These are phyloP conservation scores for Yponomeuta plumbellus DNA, from an alignment of 2,888 invertebrate species.

Conservation along the genomic window DNA sequence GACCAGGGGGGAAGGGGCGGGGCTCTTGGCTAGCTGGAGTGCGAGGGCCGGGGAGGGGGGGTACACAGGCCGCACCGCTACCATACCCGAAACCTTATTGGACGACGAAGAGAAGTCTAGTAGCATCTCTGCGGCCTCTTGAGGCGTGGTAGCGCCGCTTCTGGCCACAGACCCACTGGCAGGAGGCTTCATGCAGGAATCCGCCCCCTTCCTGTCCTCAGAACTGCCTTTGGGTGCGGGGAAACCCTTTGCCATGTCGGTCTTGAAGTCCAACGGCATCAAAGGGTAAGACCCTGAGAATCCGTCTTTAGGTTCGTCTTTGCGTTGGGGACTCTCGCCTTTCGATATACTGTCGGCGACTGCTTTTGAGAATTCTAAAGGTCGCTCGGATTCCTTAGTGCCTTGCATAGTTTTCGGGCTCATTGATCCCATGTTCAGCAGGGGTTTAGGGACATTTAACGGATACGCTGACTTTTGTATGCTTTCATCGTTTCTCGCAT, in stretches of 20 bases:
- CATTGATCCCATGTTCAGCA: slow-evolving; percentile 60
- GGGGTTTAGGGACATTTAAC: slow-evolving; percentile 64
- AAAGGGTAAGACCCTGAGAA: slow-evolving; percentile 53
- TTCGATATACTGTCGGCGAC: slow-evolving; percentile 59
- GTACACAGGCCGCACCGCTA: slow-evolving; percentile 75
- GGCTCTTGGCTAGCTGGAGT: slow-evolving; percentile 86
- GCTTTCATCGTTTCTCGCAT: slow-evolving; percentile 49
- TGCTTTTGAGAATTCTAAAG: slow-evolving; percentile 56
- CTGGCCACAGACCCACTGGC: slow-evolving; percentile 60
- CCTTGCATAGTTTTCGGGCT: slow-evolving; percentile 59
- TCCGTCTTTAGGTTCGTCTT: slow-evolving; percentile 59
- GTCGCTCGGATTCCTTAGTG: slow-evolving; percentile 53
- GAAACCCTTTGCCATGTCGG: slow-evolving; percentile 66
- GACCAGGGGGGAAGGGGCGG: slow-evolving; percentile 82
- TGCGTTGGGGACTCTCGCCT: slow-evolving; percentile 55
- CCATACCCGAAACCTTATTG: slow-evolving; percentile 71
- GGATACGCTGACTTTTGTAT: slow-evolving; percentile 65
- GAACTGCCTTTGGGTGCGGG: slow-evolving; percentile 61
- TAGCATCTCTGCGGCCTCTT: slow-evolving; percentile 80
- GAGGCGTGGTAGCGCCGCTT: slow-evolving; percentile 68
- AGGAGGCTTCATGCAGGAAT: slow-evolving; percentile 67
- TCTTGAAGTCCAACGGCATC: slow-evolving; percentile 65
- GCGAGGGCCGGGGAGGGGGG: slow-evolving; percentile 82
- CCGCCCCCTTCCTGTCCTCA: slow-evolving; percentile 67
- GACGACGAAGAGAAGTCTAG: slow-evolving; percentile 80